Base-by-base conservation (phyloP, 2,113 vertebrate species). In the Prolemur simus region DNA sequence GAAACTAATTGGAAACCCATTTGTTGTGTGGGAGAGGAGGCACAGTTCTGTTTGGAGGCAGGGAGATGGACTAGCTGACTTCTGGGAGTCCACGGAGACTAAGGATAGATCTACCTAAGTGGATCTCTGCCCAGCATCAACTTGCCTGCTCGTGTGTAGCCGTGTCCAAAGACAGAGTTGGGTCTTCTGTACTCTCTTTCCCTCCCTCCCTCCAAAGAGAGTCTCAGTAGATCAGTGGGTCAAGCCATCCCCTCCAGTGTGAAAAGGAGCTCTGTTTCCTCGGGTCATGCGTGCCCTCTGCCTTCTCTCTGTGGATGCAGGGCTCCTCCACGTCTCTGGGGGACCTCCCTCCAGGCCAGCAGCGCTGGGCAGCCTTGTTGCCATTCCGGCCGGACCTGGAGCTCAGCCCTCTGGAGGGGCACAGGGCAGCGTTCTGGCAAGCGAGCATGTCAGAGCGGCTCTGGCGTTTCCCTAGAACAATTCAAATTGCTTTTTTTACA, bases 401-500 rank as follows among this genome's bases (percentile, higher is more conserved):
- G 81, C 96, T 96, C 47, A 29, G 89, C 39, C 95, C 97, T 34
- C n/a, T 18, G 49, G 77, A 93, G 91, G 92, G 66, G 9, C 96
- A 66, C 10, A 27, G 97, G 98, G 94, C 12, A 29, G 95, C 64
- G 27, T 93, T 49, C 96, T n/a, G 4, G 97, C 95, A 93, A 97
- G 97, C 96, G 85, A 27, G 98, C 97, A 92, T 98, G 73, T 82
- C 97, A 96, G 2, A 78, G 95, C 68, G 47, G 96, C 96, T 96
- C 98, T 97, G 97, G 97, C 97, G 47, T 98, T 98, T 98, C 52
- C 98, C 97, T 83, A 94, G 98, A 98, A 98, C 98, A 98, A 98
- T 98, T 99, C 98, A 98, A 98, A 98, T 98, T 98, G 98, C 98
- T 97, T 98, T 98, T 98, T 98, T 98, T 98, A 99, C 98, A 98